Evolutionary conservation across 2,888 invertebrate species (phyloP), one percentile per base, ranked within the genome.

Genomic region (Arrhopalites spinosus): DNA sequence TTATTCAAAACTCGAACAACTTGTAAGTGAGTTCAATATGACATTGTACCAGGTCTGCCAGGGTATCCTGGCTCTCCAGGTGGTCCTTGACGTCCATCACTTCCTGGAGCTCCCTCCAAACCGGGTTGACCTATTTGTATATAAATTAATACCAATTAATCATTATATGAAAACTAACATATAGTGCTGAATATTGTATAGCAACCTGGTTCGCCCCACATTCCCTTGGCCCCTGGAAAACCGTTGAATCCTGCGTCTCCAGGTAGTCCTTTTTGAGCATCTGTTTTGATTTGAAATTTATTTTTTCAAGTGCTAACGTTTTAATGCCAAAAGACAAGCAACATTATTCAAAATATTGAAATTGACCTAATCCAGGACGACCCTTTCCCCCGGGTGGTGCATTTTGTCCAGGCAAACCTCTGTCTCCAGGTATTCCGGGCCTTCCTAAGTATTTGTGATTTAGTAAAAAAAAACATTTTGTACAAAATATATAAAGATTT

Each of bases 321-420:
- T n/a, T n/a, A n/a, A n/a, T n/a, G n/a, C n/a, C n/a, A n/a, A n/a
- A n/a, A n/a, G n/a, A n/a, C n/a, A n/a, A n/a, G n/a, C n/a, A n/a
- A n/a, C n/a, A n/a, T n/a, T n/a, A n/a, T n/a, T n/a, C n/a, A n/a
- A n/a, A n/a, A n/a, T n/a, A n/a, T n/a, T n/a, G n/a, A n/a, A n/a
- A n/a, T n/a, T n/a, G n/a, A n/a, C n/a, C n/a, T 17, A 36, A 7
- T 25, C 64, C 64, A 64, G 64, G 20, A 1, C 3, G n/a, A 30
- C 64, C 59, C 13, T 61, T 27, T n/a, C 2, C 13, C 3, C 59
- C 59, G 2, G 59, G 25, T 7, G n/a, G 59, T 7, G 66, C 25
- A 61, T 61, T 27, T 20, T 64, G 45, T 17, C 77, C 78, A 43
- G 68, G 56, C 27, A n/a, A 36, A 43, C 78, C 76, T 78, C 56